Evolutionary conservation across 2,797 vertebrate species (phyloP), one percentile per base, ranked within the genome.

Genomic region (Emys orbicularis): DNA sequence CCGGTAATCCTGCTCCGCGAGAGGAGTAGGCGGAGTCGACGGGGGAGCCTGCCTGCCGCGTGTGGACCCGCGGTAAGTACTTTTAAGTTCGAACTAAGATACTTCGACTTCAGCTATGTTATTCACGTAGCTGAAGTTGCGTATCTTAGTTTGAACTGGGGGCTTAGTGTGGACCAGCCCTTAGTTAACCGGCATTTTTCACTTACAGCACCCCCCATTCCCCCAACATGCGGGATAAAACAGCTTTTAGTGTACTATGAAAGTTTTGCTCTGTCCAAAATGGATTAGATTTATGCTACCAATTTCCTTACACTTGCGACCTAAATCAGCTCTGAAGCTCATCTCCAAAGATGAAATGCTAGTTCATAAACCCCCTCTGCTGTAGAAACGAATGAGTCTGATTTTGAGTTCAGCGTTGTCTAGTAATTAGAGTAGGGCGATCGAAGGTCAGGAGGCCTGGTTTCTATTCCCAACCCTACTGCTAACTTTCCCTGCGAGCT

Each of bases 211-310:
- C 19, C 8, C 3, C 8, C 19, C 53, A 54, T 54, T 23, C 19
- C 19, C 8, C 53, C 53, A 54, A 54, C 19, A 54, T 53, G 53
- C 53, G 1, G 3, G 53, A 54, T 54, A 23, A 54, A 54, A 21
- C 53, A 54, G 53, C 53, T 54, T 54, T 54, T 54, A 54, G 23
- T 54, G 54, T 54, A 37, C 88, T 0, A 0, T 2, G 57, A 76
- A 54, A 52, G 49, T 90, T 89, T 94, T 5, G 1, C 93, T 59
- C 77, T 92, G 88, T 56, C 92, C 93, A 88, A 5, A 54, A 23
- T 93, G 41, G 85, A 89, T 90, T 92, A 79, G 57, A 57, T 47
- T 79, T 84, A 84, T 94, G 87, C 61, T 95, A 85, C 41, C 16
- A 1, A 41, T 81, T 92, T 76, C 90, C 91, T 93, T 95, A 95